These are phyloP conservation scores for Cliona cf. orientalis DNA, from an alignment of 37 sponge, comb jelly and placozoan species.

Conservation along the genomic window DNA sequence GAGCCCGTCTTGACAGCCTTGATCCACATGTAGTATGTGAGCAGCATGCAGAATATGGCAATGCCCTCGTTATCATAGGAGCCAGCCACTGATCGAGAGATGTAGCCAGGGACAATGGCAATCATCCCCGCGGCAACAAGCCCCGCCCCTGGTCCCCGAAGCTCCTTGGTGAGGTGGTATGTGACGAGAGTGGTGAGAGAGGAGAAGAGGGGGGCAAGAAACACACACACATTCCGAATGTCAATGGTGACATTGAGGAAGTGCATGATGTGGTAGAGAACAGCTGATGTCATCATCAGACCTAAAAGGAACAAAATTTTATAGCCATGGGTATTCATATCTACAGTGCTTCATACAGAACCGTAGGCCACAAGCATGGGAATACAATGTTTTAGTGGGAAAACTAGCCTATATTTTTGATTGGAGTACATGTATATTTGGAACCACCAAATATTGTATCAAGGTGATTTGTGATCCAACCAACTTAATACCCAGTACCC, in stretches of 20 bases:
- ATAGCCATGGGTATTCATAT: too few relatives aligned
- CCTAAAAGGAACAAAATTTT: too few relatives aligned
- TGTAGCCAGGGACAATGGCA: constrained; percentile 99
- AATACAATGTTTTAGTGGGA: too few relatives aligned
- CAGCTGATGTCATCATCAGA: constrained; percentile 96
- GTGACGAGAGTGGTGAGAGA: constrained; percentile 96
- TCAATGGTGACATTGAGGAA: constrained; percentile 95
- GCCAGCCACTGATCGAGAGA: constrained; percentile 98
- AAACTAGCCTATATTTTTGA: too few relatives aligned
- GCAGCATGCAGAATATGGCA: constrained; percentile 99
- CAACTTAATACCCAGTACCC: too few relatives aligned
- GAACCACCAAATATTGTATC: too few relatives aligned
- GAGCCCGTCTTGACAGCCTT: constrained; percentile 98
- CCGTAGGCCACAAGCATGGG: too few relatives aligned
- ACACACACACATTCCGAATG: constrained; percentile 98
- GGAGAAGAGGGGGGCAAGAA: constrained; percentile 99
- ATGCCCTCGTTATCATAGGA: constrained; percentile 99
- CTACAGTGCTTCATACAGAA: too few relatives aligned
- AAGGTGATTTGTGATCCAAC: too few relatives aligned
- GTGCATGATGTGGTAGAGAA: constrained; percentile 90
- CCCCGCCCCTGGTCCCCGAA: constrained; percentile 91
- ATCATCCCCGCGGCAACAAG: constrained; percentile 97
- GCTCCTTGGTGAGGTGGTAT: constrained; percentile 96
- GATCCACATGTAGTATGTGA: constrained; percentile 96
- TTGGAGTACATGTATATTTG: too few relatives aligned